Base-by-base conservation (phyloP, 2,113 vertebrate species). In the Tricholaema leucomelas region DNA sequence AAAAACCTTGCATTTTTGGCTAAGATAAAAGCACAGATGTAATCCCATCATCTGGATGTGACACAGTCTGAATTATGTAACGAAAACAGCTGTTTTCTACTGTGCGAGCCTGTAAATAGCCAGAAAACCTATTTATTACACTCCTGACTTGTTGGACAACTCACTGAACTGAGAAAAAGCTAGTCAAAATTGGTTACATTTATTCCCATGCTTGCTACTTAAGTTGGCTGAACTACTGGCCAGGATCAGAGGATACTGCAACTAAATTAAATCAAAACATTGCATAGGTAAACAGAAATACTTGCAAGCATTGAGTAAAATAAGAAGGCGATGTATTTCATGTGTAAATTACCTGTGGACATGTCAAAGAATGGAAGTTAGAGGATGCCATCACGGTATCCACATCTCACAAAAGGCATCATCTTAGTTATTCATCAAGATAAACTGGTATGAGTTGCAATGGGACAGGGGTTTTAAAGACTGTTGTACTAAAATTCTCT, bases 81-180 rank as follows among this genome's bases (percentile, higher is more conserved):
- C 20, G 15, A 82, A 71, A 77, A 30, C 61, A 60, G 72, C 58
- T 64, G 27, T 90, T 64, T 87, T 83, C 64, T 55, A 87, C 27
- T 28, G 19, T 33, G 15, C 24, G 18, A 71, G 82, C 46, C 72
- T 36, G 42, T 87, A 94, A 95, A 93, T 64, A 91, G 87, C 42
- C 80, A 87, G 59, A 90, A 82, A 70, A 83, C 64, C 25, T 91
- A 91, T 92, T 95, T 83, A 93, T 92, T 95, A 81, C 38, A 64
- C 46, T 86, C 81, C 35, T 81, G 33, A 61, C 55, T 92, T 72
- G 69, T 63, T 75, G 95, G 64, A 93, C 72, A 94, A 89, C 59
- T 60, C 63, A 89, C 69, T 56, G 94, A 69, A 93, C 72, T 79
- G 27, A 77, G 60, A 93, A 61, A 67, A 44, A 58, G 50, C 75